phyloP scores from a whole-genome alignment of 2,113 vertebrate genomes.

The Neodon shergylaensis region DNA sequence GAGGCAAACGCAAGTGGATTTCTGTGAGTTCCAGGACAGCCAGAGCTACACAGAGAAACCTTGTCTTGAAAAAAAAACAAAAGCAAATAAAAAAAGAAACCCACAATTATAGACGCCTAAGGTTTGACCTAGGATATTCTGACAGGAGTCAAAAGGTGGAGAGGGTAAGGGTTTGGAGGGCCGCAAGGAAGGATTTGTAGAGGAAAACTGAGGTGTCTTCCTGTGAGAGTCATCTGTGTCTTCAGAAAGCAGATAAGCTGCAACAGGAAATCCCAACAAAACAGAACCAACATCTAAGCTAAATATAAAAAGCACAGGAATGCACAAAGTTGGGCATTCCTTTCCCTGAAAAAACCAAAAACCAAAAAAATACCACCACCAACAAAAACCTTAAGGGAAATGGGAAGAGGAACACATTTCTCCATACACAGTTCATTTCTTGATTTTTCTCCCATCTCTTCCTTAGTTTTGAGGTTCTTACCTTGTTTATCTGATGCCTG shows the following conservation, averaged over 20 bases:
- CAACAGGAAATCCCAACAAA: not conserved
- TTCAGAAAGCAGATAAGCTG: not conserved
- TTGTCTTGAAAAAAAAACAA: not conserved
- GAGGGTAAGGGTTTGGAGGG: not conserved
- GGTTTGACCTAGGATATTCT: not conserved
- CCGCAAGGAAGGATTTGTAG: not conserved
- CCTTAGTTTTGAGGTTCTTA: slow-evolving; percentile 47
- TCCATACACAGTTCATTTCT: not conserved
- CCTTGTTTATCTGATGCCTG: slow-evolving; percentile 80
- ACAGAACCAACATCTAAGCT: not conserved
- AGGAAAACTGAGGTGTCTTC: slow-evolving; percentile 18
- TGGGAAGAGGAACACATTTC: not conserved
- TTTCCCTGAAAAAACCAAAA: not conserved
- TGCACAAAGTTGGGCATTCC: not conserved
- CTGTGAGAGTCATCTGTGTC: slow-evolving; percentile 3
- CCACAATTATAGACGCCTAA: not conserved
- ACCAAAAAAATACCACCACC: too few relatives aligned
- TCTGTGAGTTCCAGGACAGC: not conserved
- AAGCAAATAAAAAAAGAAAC: not conserved
- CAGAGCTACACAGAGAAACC: not conserved
- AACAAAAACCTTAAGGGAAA: not conserved
- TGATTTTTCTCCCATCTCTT: not conserved
- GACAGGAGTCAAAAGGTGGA: slow-evolving; percentile 1
- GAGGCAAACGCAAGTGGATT: not conserved
- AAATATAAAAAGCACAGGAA: slow-evolving; percentile 22